Base-by-base conservation (phyloP, 2,113 vertebrate species). In the Euleptes europaea region DNA sequence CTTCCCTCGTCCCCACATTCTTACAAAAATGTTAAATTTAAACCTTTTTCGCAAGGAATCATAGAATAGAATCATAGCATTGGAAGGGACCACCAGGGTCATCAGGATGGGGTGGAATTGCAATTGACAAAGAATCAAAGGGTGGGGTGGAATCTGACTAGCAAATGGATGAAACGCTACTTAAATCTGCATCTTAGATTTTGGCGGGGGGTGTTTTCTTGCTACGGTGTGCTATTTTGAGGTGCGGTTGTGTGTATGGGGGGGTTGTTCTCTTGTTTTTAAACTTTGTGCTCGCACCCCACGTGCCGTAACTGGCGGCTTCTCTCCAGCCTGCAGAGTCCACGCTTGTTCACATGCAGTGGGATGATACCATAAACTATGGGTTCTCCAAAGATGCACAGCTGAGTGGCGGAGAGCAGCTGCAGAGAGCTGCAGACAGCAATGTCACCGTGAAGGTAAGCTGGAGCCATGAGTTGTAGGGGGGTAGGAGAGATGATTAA, bases 291-390 rank as follows among this genome's bases (percentile, higher is more conserved):
- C 33, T 21, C 28, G 33, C 13, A 13, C 23, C 0, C 15, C 28
- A 4, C 4, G 13, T 28, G 28, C 57, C 28, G 26, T 63, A 14
- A 31, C 11, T 19, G 7, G 14, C 35, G 31, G 28, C 49, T 31
- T 28, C 51, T 60, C 8, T 49, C 31, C 71, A 90, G 89, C 89
- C 89, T 26, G 75, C 86, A 2, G 6, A 33, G 1, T 88, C 86
- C 63, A 54, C 26, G 31, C 1, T 74, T 13, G 57, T 73, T 1
- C 86, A 35, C 33, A 91, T 91, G 90, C 90, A 87, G 31, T 91
- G 90, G 90, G 80, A 91, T 57, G 31, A 77, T 11, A 26, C 80
- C 0, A 66, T 33, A 2, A 78, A 81, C 13, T 67, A 69, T 8
- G 89, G 89, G 2, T 90, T 90, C 72, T 88, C 70, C 0, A 26